Evolutionary conservation across 2,888 invertebrate species (phyloP), one percentile per base, ranked within the genome.

Genomic region (Nomada fabriciana): DNA sequence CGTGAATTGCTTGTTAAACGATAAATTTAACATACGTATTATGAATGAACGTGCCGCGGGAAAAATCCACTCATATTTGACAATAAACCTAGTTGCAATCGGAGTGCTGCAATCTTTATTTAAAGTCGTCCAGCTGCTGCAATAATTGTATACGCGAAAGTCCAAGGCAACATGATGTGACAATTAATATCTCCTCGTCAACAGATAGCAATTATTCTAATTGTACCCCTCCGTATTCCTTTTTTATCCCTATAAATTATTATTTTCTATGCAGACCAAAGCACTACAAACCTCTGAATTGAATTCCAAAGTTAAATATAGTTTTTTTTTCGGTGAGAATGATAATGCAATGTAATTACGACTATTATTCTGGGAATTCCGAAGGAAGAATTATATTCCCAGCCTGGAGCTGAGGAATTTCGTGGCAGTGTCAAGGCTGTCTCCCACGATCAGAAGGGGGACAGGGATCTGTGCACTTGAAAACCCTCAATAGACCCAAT

Each of bases 401-500:
- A 29, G 57, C 15, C 23, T 1, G 11, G 61, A 55, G 64, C 71
- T 63, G 72, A 80, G 68, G 78, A 84, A 85, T 85, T 85, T 84
- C 85, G 69, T 64, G 65, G 63, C 59, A 60, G 61, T 59, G 25
- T 29, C 77, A 63, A 77, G 75, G 72, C 60, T 65, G 86, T 89
- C 91, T 91, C 90, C 91, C 91, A 91, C 90, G 90, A 91, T 89
- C 77, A 70, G 64, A 67, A 74, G 77, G 85, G 76, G 86, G 82
- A 82, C 76, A 82, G 86, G 55, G 83, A 89, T 91, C 78, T 77
- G 74, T 83, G 84, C 86, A 86, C 89, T 91, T 85, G 88, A 92
- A 88, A 89, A 86, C 79, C 64, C 89, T 92, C 90, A 91, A 92
- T 92, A 87, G 91, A 89, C 90, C 91, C 92, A 93, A 93, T 93